phyloP scores from a whole-genome alignment of 1,140 invertebrate genomes.

The Charaxes varanes region DNA sequence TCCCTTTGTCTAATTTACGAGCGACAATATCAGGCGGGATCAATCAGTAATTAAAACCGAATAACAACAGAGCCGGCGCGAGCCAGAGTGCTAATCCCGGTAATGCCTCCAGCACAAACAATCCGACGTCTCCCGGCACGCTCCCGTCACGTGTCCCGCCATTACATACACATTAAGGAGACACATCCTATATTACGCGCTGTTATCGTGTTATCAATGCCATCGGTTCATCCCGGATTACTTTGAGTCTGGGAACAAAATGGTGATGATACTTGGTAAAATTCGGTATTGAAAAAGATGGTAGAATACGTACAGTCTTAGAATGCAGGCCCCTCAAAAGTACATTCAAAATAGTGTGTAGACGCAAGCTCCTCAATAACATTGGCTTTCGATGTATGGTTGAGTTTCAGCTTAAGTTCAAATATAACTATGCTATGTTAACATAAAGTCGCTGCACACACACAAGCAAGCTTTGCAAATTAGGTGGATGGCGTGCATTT shows the following conservation, averaged over 20 bases:
- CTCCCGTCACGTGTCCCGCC: slow-evolving; percentile 44
- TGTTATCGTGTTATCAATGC: slow-evolving; percentile 59
- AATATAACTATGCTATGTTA: too few species aligned
- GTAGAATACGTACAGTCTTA: too few species aligned
- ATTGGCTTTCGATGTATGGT: too few species aligned
- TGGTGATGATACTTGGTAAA: too few species aligned
- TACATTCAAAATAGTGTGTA: too few species aligned
- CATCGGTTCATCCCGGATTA: slow-evolving; percentile 48
- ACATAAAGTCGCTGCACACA: too few species aligned
- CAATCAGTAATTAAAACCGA: slow-evolving; percentile 67
- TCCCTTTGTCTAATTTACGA: slow-evolving; percentile 58
- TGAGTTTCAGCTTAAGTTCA: too few species aligned
- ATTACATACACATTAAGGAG: slow-evolving; percentile 60
- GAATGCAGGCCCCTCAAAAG: too few species aligned
- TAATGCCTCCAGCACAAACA: slow-evolving; percentile 48
- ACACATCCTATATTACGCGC: slow-evolving; percentile 55
- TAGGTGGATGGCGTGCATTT: too few species aligned
- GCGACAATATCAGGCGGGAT: slow-evolving; percentile 44
- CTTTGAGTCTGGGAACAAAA: slow-evolving; percentile 40
- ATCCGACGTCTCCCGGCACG: slow-evolving; percentile 32
- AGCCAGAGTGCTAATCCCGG: slow-evolving; percentile 63
- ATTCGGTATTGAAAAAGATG: too few species aligned
- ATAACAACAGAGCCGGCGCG: slow-evolving; percentile 33
- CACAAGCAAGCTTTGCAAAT: too few species aligned
- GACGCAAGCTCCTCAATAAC: too few species aligned